Evolutionary conservation across 2,113 vertebrate species (phyloP), one percentile per base, ranked within the genome.

Genomic region (Psilopsiagon aurifrons): DNA sequence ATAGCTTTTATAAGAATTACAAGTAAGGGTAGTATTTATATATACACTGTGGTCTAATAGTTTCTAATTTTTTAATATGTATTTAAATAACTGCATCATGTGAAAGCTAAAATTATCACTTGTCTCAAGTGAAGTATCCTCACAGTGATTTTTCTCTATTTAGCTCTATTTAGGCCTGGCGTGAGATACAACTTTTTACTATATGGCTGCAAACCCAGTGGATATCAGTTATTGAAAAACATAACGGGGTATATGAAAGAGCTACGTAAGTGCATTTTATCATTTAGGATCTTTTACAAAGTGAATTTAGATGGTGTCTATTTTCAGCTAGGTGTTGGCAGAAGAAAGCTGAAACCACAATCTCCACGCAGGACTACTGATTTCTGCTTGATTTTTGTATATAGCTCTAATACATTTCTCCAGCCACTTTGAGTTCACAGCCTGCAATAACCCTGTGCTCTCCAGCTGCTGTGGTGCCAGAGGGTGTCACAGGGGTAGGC

Each of bases 211-310:
- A 98, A 95, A 94, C 95, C 97, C 63, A 93, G 95, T 76, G 97
- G 98, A 59, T 98, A 98, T 95, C 98, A 98, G 60, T 92, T 98
- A 73, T 4, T 98, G 59, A 98, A 96, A 74, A 97, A 97, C 17
- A 8, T 98, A 77, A 93, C 95, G 52, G 98, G 98, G 15, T 98
- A 98, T 79, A 87, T 85, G 75, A 91, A 98, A 97, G 98, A 98
- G 79, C 57, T 98, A 71, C 94, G 98, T 98, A 97, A 98, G 98
- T 97, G 41, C 37, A 60, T 43, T 90, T 84, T 37, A 67, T 91
- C 20, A 0, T 70, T 92, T 27, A 25, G 70, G 33, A 63, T 43
- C 51, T 88, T 86, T 57, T 97, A n/a, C 41, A 77, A 55, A 83
- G 43, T 75, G 27, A 78, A 57, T 49, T 92, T 83, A 83, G 6